Conservation (phyloP, 1,140 invertebrate genomes). For the Drosophila kepulauana region DNA sequence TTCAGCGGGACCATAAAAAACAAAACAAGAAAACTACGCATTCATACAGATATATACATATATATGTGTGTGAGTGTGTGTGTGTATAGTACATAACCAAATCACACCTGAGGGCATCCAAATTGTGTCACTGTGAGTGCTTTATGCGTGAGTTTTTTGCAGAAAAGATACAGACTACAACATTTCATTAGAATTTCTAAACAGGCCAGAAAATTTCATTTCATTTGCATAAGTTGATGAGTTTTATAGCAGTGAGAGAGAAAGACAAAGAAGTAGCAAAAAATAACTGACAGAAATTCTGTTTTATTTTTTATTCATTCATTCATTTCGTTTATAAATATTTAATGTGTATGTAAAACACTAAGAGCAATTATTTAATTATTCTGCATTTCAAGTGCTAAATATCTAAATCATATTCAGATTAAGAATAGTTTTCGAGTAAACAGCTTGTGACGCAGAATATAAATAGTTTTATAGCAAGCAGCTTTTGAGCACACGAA, state of each 20-base stretch:
- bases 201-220: slow-evolving; percentile 54
- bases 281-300: neutral
- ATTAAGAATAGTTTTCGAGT: no score
- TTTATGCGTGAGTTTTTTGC: slow-evolving; percentile 16
- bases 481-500: slow-evolving; percentile 1
- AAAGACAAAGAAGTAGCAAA: neutral
- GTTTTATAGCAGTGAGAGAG: slow-evolving; percentile 43
- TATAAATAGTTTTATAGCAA: slow-evolving; percentile 11
- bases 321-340: neutral
- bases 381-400: neutral
- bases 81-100: slow-evolving; percentile 9
- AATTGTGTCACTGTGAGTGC: slow-evolving; percentile 76
- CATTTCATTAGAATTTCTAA: slow-evolving; percentile 74
- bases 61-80: neutral
- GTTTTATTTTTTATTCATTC: slow-evolving; percentile 1
- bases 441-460: no score
- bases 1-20: slow-evolving; percentile 51
- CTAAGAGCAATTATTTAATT: neutral
- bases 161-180: slow-evolving; percentile 4
- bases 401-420: no score
- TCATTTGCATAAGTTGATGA: slow-evolving; percentile 69
- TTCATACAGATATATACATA: neutral
- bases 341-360: slow-evolving; percentile 2
- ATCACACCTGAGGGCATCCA: slow-evolving; percentile 75
- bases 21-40: slow-evolving; percentile 22